These are phyloP conservation scores for Tridacna crocea DNA, from an alignment of 2,888 invertebrate genomes.

Conservation along the genomic window DNA sequence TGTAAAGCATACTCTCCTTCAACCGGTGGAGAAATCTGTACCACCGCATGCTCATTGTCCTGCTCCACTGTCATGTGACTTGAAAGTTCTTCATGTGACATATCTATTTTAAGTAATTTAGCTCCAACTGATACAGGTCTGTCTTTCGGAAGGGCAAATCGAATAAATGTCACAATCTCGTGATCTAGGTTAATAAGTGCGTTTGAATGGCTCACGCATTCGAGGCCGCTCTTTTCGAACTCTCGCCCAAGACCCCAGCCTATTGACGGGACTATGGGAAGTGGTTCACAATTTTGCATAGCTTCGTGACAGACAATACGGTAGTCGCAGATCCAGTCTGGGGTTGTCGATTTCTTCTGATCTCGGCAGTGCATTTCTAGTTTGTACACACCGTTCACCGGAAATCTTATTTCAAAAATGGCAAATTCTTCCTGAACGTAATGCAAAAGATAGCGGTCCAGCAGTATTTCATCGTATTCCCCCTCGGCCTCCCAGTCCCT, in stretches of 20 bases:
- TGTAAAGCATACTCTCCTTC: constrained; percentile 68
- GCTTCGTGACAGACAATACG: constrained; percentile 56
- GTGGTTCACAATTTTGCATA: constrained; percentile 60
- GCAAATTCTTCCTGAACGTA: constrained; percentile 48
- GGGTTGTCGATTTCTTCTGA: constrained; percentile 34
- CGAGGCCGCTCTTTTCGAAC: constrained; percentile 44
- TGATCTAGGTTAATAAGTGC: constrained; percentile 56
- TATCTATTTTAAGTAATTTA: constrained; percentile 52
- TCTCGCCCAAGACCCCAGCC: constrained; percentile 64
- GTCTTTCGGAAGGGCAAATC: constrained; percentile 58
- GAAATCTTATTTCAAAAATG: constrained; percentile 64
- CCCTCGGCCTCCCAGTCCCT: constrained; percentile 61
- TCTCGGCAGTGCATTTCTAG: constrained; percentile 64
- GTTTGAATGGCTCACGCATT: constrained; percentile 50
- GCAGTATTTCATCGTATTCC: constrained; percentile 57
- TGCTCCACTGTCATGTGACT: constrained; percentile 45
- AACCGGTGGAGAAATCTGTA: constrained; percentile 59
- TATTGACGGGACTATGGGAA: constrained; percentile 59
- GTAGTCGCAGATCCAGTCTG: constrained; percentile 67
- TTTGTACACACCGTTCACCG: constrained; percentile 61
- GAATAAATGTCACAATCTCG: constrained; percentile 51
- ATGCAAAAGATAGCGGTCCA: constrained; percentile 61
- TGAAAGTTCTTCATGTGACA: constrained; percentile 49
- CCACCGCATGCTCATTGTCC: constrained; percentile 45
- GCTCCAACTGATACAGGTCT: constrained; percentile 49